A percentile compares a stretch with the other conserved stretches of the same genome.
phyloP scores from a whole-genome alignment of 2,113 vertebrate genomes.

The Dicaeum eximium region DNA sequence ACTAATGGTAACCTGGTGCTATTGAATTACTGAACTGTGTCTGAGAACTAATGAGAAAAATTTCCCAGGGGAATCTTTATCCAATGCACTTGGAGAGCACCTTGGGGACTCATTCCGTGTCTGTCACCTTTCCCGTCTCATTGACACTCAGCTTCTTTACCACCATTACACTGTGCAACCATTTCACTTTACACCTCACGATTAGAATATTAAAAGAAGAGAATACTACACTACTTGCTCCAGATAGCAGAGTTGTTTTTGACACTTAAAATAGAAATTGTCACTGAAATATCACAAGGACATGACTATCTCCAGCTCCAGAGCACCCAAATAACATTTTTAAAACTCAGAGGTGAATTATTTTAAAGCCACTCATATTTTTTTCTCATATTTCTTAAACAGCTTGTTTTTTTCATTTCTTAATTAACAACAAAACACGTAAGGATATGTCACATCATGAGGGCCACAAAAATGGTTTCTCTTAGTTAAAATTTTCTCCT shows the following conservation, averaged over 20 bases:
- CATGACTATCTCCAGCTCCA: constrained; percentile 62
- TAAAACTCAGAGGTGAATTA: constrained; percentile 60
- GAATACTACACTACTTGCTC: constrained; percentile 69
- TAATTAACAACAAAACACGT: constrained; percentile 60
- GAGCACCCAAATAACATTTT: constrained; percentile 61
- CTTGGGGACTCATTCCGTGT: constrained; percentile 86
- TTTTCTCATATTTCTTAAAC: constrained; percentile 55
- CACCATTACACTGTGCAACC: constrained; percentile 87
- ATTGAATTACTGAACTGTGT: constrained; percentile 96
- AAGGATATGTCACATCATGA: neutral
- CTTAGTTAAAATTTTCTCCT: neutral
- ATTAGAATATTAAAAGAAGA: constrained; percentile 92
- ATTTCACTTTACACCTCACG: constrained; percentile 97
- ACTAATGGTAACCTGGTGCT: constrained; percentile 90
- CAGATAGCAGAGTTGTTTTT: constrained; percentile 78
- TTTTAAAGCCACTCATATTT: constrained; percentile 57
- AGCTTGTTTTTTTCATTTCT: neutral
- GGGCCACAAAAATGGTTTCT: constrained; percentile 13
- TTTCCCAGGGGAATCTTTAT: constrained; percentile 95
- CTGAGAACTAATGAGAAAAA: constrained; percentile 97
- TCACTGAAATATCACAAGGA: constrained; percentile 77
- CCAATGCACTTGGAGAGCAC: constrained; percentile 90
- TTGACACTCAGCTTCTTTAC: constrained; percentile 92
- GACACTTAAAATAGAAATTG: constrained; percentile 83
- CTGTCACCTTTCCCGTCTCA: constrained; percentile 92